phyloP scores from a whole-genome alignment of 2,113 vertebrate species.

The Solea senegalensis region DNA sequence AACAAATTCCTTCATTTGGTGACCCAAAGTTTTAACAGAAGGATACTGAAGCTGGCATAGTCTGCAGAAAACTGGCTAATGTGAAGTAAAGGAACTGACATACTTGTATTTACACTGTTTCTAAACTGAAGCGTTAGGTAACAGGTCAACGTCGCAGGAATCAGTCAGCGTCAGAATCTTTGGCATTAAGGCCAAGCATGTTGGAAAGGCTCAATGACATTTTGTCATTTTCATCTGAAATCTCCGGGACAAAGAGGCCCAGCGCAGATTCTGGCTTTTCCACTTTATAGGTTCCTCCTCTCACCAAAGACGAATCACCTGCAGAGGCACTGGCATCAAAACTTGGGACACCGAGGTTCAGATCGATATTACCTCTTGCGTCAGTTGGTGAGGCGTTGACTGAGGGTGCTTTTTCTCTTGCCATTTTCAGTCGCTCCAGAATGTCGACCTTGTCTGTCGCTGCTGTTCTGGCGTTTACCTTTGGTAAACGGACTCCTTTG shows the following conservation, averaged over 20 bases:
- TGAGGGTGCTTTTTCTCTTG: slow-evolving; percentile 44
- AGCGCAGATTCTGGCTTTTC: slow-evolving; percentile 53
- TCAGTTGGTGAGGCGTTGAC: slow-evolving; percentile 17
- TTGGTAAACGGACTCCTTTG: slow-evolving; percentile 63
- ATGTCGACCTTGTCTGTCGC: slow-evolving; percentile 63
- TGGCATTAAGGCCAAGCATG: slow-evolving; percentile 75
- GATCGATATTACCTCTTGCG: slow-evolving; percentile 24
- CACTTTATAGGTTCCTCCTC: slow-evolving; percentile 76
- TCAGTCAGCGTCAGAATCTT: slow-evolving; percentile 44
- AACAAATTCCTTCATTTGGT: slow-evolving; percentile 11
- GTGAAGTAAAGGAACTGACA: neutral
- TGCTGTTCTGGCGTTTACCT: slow-evolving; percentile 38
- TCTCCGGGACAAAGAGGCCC: slow-evolving; percentile 27
- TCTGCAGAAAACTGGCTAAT: slow-evolving; percentile 1
- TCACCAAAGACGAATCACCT: slow-evolving; percentile 39
- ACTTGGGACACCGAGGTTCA: slow-evolving; percentile 26
- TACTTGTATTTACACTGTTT: slow-evolving; percentile 40
- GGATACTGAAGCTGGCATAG: neutral
- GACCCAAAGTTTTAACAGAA: neutral
- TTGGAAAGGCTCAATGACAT: slow-evolving; percentile 74
- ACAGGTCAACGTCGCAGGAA: neutral
- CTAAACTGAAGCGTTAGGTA: neutral
- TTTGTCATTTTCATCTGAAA: slow-evolving; percentile 61
- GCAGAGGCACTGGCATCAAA: slow-evolving; percentile 14
- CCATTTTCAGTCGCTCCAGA: slow-evolving; percentile 70